These are phyloP conservation scores for Eonycteris spelaea DNA, from an alignment of 2,113 vertebrate genomes.

Conservation along the genomic window DNA sequence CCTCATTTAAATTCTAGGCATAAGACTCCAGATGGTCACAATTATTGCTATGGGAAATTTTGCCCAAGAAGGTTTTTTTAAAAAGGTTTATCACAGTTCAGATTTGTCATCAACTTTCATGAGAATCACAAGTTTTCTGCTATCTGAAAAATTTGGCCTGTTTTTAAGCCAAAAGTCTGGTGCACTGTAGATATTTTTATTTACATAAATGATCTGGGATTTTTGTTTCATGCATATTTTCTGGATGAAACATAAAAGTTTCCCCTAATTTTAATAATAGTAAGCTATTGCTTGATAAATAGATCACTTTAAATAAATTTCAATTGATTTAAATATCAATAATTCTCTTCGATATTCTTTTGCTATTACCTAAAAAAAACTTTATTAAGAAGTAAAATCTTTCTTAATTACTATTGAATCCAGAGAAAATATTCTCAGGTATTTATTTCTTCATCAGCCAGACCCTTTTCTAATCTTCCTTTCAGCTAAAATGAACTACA, in stretches of 20 bases:
- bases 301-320: neutral
- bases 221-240: constrained; percentile 11
- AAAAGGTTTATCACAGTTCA: neutral
- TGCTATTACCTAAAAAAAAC: neutral
- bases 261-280: neutral
- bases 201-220: neutral
- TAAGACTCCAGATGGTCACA: neutral
- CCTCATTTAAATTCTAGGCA: neutral
- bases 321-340: neutral
- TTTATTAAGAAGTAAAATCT: neutral
- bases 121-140: neutral
- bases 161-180: neutral
- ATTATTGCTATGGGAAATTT: constrained; percentile 8
- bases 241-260: neutral
- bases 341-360: neutral
- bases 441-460: neutral
- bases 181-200: neutral
- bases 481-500: neutral
- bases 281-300: neutral
- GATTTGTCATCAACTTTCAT: neutral
- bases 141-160: neutral
- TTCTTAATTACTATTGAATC: neutral
- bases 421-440: neutral
- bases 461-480: neutral
- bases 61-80: neutral